Base-by-base conservation (phyloP, 2,113 vertebrate species). In the Ia io region DNA sequence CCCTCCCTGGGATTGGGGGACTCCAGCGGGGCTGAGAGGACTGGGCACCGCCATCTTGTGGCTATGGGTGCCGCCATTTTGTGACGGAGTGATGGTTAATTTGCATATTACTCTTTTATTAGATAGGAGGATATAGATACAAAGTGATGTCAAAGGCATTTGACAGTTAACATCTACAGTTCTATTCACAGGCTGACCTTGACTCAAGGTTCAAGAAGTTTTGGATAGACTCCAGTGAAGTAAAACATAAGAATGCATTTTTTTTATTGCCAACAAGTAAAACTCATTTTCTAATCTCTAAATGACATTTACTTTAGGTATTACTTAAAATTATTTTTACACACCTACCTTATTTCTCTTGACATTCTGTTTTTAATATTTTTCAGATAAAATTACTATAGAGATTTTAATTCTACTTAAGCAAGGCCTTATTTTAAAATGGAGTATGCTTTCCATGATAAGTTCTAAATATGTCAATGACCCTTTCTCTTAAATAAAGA, bases 311-410 rank as follows among this genome's bases (percentile, higher is more conserved):
- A 93, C 9, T 74, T 93, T 93, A 20, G 9, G 30, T 80, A 84
- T 28, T 65, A 84, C 53, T 94, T 76, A 9, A 85, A 93, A 56
- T 91, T 83, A 86, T 76, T 80, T 84, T 88, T 88, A 88, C 23
- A 76, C 30, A 80, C 28, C 30, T 70, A 22, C 13, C 10, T n/a
- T 40, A 9, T 85, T 49, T 35, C 14, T 96, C 69, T 93, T 12
- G 30, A 88, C 53, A 79, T 78, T 73, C 9, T 77, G 0, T 59
- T 79, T 49, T 76, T 53, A 70, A 44, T 61, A 71, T 30, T 89
- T 85, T 37, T 94, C 44, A 37, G 37, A 88, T 30, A 22, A 91
- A 76, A 56, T 2, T 28, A 32, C 84, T 23, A 67, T 11, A 53
- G 2, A 78, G 25, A 70, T 84, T 23, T 73, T 42, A 69, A 56